Percentiles rank a stretch among this genome's conserved stretches.
Evolutionary conservation across 2,113 vertebrate genomes (phyloP).

Genomic region (Cottus gobio): DNA sequence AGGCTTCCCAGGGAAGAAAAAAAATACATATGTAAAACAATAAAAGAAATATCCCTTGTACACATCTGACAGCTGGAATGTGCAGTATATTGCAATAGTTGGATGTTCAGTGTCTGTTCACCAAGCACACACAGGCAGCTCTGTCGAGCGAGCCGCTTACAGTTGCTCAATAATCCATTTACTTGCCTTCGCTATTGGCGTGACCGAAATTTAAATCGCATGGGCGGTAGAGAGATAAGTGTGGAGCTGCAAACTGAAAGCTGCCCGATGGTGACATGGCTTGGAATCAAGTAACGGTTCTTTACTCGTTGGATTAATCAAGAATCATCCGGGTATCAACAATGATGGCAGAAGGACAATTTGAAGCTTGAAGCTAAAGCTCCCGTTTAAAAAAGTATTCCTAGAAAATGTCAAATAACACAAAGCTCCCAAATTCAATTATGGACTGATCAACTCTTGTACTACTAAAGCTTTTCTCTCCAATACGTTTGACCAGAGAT

Average conservation of each 20-base stretch:
- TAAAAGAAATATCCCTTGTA: constrained; percentile 16
- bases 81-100: constrained; percentile 41
- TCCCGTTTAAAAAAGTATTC: background rate
- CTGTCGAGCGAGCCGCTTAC: constrained; percentile 56
- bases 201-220: constrained; percentile 72
- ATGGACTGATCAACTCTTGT: constrained; percentile 16
- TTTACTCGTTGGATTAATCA: constrained; percentile 39
- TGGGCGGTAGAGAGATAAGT: constrained; percentile 55
- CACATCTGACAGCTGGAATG: constrained; percentile 29
- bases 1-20: background rate
- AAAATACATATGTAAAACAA: constrained; percentile 21
- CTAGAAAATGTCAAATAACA: constrained; percentile 42
- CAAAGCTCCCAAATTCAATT: constrained; percentile 23
- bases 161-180: constrained; percentile 77
- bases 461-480: background rate
- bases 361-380: background rate
- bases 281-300: constrained; percentile 61
- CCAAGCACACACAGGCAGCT: constrained; percentile 36
- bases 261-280: constrained; percentile 51
- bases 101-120: constrained; percentile 35
- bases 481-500: background rate
- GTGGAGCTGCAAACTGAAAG: constrained; percentile 46
- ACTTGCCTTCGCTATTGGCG: constrained; percentile 62
- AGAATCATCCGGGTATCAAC: constrained; percentile 35
- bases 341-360: constrained; percentile 19